Percentiles rank a stretch among this genome's conserved stretches.
phyloP scores from a whole-genome alignment of 1,140 invertebrate species.

The Anastrepha obliqua region DNA sequence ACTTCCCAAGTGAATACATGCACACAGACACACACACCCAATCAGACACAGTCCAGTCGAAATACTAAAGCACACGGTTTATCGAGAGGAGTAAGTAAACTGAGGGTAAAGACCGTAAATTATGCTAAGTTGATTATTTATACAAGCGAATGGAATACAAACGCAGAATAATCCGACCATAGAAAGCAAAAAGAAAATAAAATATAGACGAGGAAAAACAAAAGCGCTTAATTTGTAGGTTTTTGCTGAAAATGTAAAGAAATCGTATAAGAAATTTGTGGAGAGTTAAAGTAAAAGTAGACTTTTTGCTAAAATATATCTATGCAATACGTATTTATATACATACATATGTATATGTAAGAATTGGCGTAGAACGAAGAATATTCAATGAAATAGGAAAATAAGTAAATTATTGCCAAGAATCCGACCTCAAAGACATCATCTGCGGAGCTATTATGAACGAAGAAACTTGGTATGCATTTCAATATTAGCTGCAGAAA shows the following conservation, averaged over 20 bases:
- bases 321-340: background rate
- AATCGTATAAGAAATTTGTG: background rate
- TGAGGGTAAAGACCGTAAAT: background rate
- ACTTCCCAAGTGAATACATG: too few relatives aligned
- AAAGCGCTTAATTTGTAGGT: background rate
- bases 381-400: too few relatives aligned
- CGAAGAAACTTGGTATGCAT: background rate
- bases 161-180: background rate
- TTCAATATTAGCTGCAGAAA: background rate
- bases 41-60: background rate
- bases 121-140: conserved; percentile 49
- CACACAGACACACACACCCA: background rate
- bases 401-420: too few relatives aligned
- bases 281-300: background rate
- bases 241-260: background rate
- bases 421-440: too few relatives aligned
- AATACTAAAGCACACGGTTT: background rate
- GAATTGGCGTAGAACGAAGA: too few relatives aligned
- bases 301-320: background rate
- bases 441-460: background rate
- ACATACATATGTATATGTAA: background rate
- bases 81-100: background rate
- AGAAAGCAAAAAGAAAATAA: background rate
- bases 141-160: background rate
- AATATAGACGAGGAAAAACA: background rate